Percentiles rank a stretch among this genome's conserved stretches.
Evolutionary conservation across 2,888 invertebrate genomes (phyloP).

Genomic region (Pseudococcus viburni): DNA sequence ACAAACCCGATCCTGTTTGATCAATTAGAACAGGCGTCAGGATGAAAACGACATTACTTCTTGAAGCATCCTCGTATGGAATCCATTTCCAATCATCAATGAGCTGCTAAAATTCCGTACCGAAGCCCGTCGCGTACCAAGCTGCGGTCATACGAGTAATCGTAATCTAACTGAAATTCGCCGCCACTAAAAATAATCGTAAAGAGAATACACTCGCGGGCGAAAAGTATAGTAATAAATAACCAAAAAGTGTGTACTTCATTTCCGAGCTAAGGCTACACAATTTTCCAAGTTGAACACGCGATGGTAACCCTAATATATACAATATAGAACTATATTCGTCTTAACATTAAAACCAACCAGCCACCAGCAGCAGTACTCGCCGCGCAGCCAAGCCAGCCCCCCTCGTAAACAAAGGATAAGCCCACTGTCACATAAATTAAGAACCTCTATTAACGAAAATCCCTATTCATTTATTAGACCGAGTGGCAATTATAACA

Average conservation of each 20-base stretch:
- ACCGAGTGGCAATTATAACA: conserved; percentile 63
- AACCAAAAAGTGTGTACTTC: conserved; percentile 65
- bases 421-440: conserved; percentile 65
- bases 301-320: conserved; percentile 50
- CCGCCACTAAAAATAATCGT: conserved; percentile 53
- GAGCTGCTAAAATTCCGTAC: too few relatives aligned
- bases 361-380: background rate
- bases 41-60: too few relatives aligned
- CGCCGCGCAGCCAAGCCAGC: background rate
- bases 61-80: too few relatives aligned
- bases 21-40: too few relatives aligned
- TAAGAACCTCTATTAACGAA: conserved; percentile 65
- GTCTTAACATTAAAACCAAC: conserved; percentile 56
- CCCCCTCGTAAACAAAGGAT: conserved; percentile 55
- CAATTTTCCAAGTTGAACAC: conserved; percentile 58
- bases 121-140: too few relatives aligned
- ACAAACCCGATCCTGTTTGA: too few relatives aligned
- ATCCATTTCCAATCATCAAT: too few relatives aligned
- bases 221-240: conserved; percentile 44
- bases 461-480: conserved; percentile 62
- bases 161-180: conserved; percentile 36
- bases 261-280: conserved; percentile 56
- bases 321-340: background rate
- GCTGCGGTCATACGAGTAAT: background rate
- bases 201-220: background rate